Evolutionary conservation across 2,113 vertebrate genomes (phyloP).

Genomic region (Pachyramphus minor): DNA sequence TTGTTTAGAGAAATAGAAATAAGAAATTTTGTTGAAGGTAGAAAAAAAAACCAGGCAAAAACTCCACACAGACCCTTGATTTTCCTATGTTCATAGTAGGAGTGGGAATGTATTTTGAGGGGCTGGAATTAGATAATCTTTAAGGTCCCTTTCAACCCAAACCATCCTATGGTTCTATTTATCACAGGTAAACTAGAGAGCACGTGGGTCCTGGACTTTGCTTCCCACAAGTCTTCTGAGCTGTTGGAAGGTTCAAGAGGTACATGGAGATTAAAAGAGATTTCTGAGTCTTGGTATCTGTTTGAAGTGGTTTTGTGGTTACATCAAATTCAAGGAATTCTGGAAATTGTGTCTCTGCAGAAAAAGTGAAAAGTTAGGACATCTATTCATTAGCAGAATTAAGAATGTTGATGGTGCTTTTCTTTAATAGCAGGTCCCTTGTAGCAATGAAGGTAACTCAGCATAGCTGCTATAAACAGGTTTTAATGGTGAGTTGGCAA

Average conservation of each 20-base stretch:
- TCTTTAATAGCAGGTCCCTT: neutral
- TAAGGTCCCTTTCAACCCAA: neutral
- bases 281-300: accelerated
- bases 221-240: neutral
- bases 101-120: neutral
- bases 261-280: neutral
- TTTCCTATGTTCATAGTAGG: neutral
- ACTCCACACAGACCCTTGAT: accelerated
- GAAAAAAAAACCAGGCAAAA: neutral
- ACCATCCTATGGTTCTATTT: neutral
- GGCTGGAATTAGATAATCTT: neutral
- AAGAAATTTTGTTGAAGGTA: neutral
- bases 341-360: neutral
- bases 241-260: neutral
- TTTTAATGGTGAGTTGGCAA: neutral
- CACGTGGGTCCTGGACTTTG: accelerated
- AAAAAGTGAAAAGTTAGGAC: neutral
- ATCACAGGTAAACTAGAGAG: neutral
- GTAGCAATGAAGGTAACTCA: neutral
- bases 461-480: neutral
- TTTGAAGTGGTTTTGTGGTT: neutral
- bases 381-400: neutral
- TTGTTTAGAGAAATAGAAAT: neutral
- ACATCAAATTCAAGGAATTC: neutral
- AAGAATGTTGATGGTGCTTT: neutral